These are phyloP conservation scores for Tenualosa thibaudeaui DNA, from an alignment of 2,797 vertebrate genomes.

Conservation along the genomic window DNA sequence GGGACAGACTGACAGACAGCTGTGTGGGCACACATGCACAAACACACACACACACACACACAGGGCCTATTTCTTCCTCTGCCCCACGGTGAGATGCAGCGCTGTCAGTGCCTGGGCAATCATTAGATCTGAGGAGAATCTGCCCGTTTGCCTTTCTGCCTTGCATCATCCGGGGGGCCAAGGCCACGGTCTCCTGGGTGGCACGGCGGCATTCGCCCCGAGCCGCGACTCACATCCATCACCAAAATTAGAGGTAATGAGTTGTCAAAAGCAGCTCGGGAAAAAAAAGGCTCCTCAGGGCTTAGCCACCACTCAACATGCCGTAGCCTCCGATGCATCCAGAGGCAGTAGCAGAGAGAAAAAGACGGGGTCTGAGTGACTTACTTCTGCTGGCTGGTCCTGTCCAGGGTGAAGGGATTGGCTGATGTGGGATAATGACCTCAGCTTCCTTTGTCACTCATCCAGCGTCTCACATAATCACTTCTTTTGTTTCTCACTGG, in stretches of 20 bases:
- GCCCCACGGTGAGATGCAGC: conserved; percentile 57
- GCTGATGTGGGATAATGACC: conserved; percentile 16
- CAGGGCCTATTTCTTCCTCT: conserved; percentile 58
- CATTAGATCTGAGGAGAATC: conserved; percentile 72
- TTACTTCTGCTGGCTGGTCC: conserved; percentile 42
- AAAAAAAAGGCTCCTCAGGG: conserved; percentile 62
- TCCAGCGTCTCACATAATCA: not conserved
- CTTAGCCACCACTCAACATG: conserved; percentile 44
- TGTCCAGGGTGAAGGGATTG: not conserved
- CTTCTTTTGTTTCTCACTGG: not conserved
- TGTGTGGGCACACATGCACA: not conserved
- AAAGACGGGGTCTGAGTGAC: conserved; percentile 43
- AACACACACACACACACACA: conserved; percentile 41
- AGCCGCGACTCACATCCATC: conserved; percentile 70
- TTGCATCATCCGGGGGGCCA: conserved; percentile 70
- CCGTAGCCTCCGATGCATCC: not conserved
- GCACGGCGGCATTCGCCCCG: conserved; percentile 57
- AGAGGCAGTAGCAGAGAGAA: not conserved
- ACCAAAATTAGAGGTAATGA: conserved; percentile 82
- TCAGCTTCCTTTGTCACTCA: conserved; percentile 19
- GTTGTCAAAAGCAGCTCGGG: conserved; percentile 72
- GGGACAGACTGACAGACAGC: conserved; percentile 29
- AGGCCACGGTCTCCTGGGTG: conserved; percentile 58
- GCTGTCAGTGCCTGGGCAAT: conserved; percentile 70
- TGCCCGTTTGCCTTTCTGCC: conserved; percentile 62